Evolutionary conservation across 30 jellyfish, hydroid and myxozoan genomes (phyloP), one percentile per base, ranked within the genome.

Genomic region (Aurelia aurita): DNA sequence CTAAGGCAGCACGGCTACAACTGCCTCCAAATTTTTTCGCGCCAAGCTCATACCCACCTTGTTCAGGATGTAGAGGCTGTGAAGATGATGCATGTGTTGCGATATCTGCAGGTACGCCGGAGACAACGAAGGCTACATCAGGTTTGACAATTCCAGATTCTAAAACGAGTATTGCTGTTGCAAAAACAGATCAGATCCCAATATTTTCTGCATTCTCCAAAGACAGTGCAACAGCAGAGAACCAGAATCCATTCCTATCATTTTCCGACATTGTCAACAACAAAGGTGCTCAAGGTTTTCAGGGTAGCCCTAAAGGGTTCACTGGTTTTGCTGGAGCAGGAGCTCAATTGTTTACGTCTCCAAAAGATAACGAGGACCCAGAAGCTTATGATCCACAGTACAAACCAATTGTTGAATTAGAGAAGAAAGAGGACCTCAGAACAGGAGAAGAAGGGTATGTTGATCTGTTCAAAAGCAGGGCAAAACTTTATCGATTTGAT

Each of bases 21-120:
- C 95, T 94, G 11, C 97, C 99, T 14, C 61, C 93, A 14, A 78
- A 94, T 14, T 94, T 88, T 54, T 92, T 25, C 64, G 79, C 84
- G 8, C 89, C 85, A 20, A 75, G 87, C 53, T 58, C 85, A 43
- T 13, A 53, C 32, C 79, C 87, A 3, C 76, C 90, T n/a, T 87
- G 96, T 47, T 47, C 87, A 13, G 96, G 91, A n/a, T 87, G 91
- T 53, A 62, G 55, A 3, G 91, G 91, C 64, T 77, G 96, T 23
- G 79, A 46, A 6, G 82, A 1, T 12, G 46, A 58, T 46, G 67
- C 5, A 7, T 27, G 8, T 21, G 69, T 19, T 60, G 51, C 15
- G 51, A 7, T 39, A 39, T 15, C 51, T 39, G 51, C 51, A 5
- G 51, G 9, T 39, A 4, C 51, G 1, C 51, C 51, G 9, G 51